These are phyloP conservation scores for Athripsodes cinereus DNA, from an alignment of 2,888 invertebrate species.

Conservation along the genomic window DNA sequence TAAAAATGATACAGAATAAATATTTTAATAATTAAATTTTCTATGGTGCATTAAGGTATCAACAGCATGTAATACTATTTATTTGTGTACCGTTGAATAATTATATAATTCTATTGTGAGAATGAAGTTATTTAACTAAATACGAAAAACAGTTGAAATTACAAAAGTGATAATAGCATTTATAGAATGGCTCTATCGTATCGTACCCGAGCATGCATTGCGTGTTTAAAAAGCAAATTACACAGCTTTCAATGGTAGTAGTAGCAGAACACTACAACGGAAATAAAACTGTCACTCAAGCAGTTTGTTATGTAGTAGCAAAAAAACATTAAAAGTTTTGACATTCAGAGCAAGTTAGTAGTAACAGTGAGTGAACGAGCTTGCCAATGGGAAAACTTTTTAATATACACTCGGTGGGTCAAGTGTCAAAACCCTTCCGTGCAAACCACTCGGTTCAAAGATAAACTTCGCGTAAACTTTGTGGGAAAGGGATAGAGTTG, in stretches of 20 bases:
- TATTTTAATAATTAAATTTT: no score
- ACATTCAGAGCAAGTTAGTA: slow-evolving; percentile 17
- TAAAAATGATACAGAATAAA: no score
- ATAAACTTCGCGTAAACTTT: background rate
- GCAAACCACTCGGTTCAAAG: background rate
- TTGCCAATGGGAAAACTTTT: slow-evolving; percentile 15
- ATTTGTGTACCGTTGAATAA: no score
- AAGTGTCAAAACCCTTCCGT: slow-evolving; percentile 6
- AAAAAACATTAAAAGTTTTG: slow-evolving; percentile 22
- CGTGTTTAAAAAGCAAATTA: background rate
- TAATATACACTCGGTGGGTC: slow-evolving; percentile 9
- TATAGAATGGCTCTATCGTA: background rate
- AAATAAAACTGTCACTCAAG: slow-evolving; percentile 13
- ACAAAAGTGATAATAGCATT: no score
- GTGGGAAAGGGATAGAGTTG: background rate
- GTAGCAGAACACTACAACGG: background rate
- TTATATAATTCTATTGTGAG: no score
- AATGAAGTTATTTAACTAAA: no score
- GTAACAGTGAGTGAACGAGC: slow-evolving; percentile 17
- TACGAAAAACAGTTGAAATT: no score
- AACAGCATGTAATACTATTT: no score
- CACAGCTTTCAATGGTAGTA: background rate
- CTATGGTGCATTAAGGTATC: no score
- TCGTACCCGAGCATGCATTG: background rate
- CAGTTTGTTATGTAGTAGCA: slow-evolving; percentile 4